Evolutionary conservation across 2,888 invertebrate genomes (phyloP), one percentile per base, ranked within the genome.

Genomic region (Chloroclysta siterata): DNA sequence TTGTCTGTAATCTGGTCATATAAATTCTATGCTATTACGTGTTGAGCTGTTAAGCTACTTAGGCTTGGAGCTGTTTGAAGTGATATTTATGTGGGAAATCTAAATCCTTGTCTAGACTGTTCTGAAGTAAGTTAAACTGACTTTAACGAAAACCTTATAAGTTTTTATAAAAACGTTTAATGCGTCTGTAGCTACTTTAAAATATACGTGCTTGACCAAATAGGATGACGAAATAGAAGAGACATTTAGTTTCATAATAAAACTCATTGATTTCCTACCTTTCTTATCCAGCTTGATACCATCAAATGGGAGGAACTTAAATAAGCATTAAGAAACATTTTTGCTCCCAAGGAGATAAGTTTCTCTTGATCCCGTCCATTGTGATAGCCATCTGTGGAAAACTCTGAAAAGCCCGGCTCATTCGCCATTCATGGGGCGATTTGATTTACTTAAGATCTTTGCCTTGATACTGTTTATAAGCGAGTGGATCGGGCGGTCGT

Each of bases 371-470:
- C 92, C 88, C 87, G 82, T 80, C 87, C 81, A 92, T 92, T 92
- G 92, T 92, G 92, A 91, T 89, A 90, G 88, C 80, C 88, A 90
- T 90, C 91, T 85, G 85, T 78, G 85, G 84, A 88, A 85, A 89
- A 80, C 85, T 87, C 75, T 87, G 89, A 89, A 91, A 90, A 88
- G 87, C 88, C 84, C 84, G 82, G 71, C 87, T 89, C 90, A 87
- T 90, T 88, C 90, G 73, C 90, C 85, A 92, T 93, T 93, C 92
- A 92, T 88, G 87, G 90, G 87, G 89, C 82, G 90, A 91, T 93
- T 93, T 93, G 93, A 93, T 93, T 93, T 93, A 93, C 93, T 91
- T 92, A 91, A 93, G 92, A 90, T 91, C 90, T 82, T 82, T 75
- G 82, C 75, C 79, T 79, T 86, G 90, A 91, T 91, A 91, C 89